A percentile compares a stretch with the other conserved stretches of the same genome.
Evolutionary conservation across 1,140 invertebrate genomes (phyloP).

Genomic region (Hylaeus volcanicus): DNA sequence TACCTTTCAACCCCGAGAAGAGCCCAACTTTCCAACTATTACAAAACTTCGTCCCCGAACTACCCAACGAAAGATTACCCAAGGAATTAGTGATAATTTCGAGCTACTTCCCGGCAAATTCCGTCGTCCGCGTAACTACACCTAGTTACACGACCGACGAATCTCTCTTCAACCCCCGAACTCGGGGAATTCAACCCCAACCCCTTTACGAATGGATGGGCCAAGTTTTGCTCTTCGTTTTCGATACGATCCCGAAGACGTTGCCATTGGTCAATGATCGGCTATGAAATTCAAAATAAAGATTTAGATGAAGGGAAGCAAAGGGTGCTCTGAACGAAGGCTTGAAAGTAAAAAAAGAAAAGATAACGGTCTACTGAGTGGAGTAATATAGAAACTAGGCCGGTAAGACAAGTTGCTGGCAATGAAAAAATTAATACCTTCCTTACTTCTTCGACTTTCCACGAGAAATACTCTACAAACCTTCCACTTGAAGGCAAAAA

Average conservation of each 20-base stretch:
- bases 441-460: too few relatives aligned
- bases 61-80: constrained; percentile 46
- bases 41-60: constrained; percentile 35
- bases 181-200: constrained; percentile 3
- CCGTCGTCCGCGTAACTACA: constrained; percentile 29
- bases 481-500: too few relatives aligned
- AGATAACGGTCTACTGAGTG: too few relatives aligned
- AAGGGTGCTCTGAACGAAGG: too few relatives aligned
- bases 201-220: constrained; percentile 1
- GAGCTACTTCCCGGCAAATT: constrained; percentile 40
- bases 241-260: constrained; percentile 26
- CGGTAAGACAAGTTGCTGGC: too few relatives aligned
- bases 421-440: too few relatives aligned
- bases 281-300: too few relatives aligned
- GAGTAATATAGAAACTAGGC: too few relatives aligned
- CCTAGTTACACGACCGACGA: constrained; percentile 34
- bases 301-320: too few relatives aligned
- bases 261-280: background rate
- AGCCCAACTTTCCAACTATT: constrained; percentile 46
- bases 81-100: constrained; percentile 49
- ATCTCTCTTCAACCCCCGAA: background rate
- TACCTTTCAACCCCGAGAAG: background rate
- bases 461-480: too few relatives aligned
- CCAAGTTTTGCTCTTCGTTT: constrained; percentile 32
- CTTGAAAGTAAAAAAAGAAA: too few relatives aligned